A percentile compares a stretch with the other conserved stretches of the same genome.
Evolutionary conservation across 2,888 invertebrate species (phyloP).

Genomic region (Willowsia nigromaculata): DNA sequence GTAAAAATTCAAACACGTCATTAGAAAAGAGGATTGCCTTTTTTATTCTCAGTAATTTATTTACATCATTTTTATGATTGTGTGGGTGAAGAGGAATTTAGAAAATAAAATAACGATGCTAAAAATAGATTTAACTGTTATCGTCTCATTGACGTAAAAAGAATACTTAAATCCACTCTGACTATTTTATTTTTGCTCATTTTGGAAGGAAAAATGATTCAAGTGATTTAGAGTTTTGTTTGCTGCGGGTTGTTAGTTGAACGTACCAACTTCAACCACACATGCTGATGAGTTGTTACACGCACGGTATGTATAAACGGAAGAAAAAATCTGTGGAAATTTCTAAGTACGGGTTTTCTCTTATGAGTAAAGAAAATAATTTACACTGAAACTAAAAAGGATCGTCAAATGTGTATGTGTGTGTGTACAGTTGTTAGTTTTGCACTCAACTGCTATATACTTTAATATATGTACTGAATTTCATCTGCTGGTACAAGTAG

Average conservation of each 20-base stretch:
- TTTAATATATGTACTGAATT: neutral
- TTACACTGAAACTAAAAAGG: neutral
- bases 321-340: neutral
- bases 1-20: too few relatives aligned
- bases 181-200: neutral
- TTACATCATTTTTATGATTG: conserved; percentile 8
- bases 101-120: conserved; percentile 1
- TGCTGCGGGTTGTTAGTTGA: neutral
- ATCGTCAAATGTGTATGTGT: neutral
- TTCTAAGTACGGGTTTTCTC: neutral
- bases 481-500: neutral
- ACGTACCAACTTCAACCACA: neutral
- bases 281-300: neutral
- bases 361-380: neutral
- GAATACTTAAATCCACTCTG: neutral
- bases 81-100: neutral
- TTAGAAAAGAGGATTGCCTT: too few relatives aligned
- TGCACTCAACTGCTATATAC: neutral
- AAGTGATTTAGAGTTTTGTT: conserved; percentile 9
- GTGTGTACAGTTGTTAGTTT: neutral
- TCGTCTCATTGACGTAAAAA: too few relatives aligned
- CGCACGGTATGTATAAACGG: neutral
- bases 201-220: conserved; percentile 1
- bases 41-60: too few relatives aligned
- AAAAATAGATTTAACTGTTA: too few relatives aligned